Conservation (phyloP, 2,113 vertebrate genomes). For the Neotoma lepida region DNA sequence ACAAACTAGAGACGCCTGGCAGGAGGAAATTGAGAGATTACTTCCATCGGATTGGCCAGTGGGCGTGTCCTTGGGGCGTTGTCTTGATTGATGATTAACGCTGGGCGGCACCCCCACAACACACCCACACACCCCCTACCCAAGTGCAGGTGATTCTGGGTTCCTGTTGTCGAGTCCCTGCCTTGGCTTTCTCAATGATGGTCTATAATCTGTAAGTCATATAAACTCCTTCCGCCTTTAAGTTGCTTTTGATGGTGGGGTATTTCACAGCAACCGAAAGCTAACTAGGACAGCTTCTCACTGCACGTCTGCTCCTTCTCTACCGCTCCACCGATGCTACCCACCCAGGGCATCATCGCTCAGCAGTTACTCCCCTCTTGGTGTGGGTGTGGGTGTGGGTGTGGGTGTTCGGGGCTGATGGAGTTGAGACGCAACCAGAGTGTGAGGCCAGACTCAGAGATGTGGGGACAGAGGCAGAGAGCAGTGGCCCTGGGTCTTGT, state of each 20-base stretch:
- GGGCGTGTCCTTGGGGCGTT: background rate
- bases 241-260: background rate
- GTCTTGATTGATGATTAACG: background rate
- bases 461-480: background rate
- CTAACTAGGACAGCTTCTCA: background rate
- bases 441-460: background rate
- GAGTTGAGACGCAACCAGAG: fast-evolving
- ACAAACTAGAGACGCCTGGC: background rate
- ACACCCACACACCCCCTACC: background rate
- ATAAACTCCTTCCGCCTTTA: background rate
- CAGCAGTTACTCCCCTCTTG: background rate
- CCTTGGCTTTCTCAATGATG: background rate
- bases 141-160: background rate
- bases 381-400: no score
- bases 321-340: background rate
- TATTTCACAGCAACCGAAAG: background rate
- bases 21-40: background rate
- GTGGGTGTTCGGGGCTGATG: background rate
- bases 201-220: background rate
- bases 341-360: background rate
- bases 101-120: background rate
- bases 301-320: background rate
- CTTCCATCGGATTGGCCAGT: background rate
- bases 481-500: background rate
- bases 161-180: background rate